phyloP scores from a whole-genome alignment of 2,113 vertebrate species.

The Leptodactylus fuscus region DNA sequence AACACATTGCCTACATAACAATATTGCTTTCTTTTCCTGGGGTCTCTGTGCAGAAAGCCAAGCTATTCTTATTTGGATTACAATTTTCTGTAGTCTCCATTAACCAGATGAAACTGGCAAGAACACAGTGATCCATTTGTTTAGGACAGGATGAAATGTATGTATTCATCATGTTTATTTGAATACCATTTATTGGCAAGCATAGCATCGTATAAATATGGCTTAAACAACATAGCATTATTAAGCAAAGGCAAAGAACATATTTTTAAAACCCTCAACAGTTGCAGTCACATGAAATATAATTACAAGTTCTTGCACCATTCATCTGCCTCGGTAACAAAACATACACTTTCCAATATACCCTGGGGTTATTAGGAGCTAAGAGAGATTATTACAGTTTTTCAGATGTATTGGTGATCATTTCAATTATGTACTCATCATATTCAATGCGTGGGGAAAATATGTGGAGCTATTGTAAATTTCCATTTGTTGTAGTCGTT shows the following conservation, averaged over 20 bases:
- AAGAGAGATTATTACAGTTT: conserved; percentile 2
- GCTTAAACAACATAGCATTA: conserved; percentile 27
- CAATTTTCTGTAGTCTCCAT: conserved; percentile 35
- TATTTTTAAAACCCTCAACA: conserved; percentile 34
- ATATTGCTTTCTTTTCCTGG: conserved; percentile 9
- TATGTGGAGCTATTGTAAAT: conserved; percentile 44
- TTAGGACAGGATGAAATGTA: conserved; percentile 38
- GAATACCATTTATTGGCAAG: conserved; percentile 32
- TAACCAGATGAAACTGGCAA: conserved; percentile 34
- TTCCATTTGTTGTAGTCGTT: conserved; percentile 47
- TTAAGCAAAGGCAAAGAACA: conserved; percentile 19
- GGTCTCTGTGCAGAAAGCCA: no score
- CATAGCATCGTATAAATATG: conserved; percentile 23
- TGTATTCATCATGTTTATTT: conserved; percentile 42
- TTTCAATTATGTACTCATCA: conserved; percentile 44
- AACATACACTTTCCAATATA: conserved; percentile 11
- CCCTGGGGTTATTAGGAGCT: background rate
- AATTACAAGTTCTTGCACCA: conserved; percentile 47
- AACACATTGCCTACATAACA: conserved; percentile 6
- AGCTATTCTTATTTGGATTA: conserved; percentile 28
- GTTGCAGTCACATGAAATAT: conserved; percentile 37
- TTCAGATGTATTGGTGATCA: conserved; percentile 36
- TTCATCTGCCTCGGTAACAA: conserved; percentile 21
- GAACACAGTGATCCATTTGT: conserved; percentile 38
- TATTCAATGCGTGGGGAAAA: conserved; percentile 41